Conservation (phyloP, 1,140 invertebrate genomes). For the Matsumurasca onukii region DNA sequence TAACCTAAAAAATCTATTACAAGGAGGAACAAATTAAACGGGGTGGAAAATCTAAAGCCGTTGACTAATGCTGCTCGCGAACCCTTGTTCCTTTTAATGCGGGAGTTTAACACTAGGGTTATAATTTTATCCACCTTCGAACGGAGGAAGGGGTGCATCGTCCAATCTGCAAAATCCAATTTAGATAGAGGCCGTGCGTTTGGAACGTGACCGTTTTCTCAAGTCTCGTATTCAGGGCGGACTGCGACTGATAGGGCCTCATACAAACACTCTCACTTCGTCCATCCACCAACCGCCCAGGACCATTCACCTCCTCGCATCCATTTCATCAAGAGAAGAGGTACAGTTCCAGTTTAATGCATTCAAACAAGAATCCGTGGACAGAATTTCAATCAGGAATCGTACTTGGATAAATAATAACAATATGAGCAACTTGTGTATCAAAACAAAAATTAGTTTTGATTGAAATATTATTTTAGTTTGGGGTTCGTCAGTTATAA, state of each 20-base stretch:
- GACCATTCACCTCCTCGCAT: background rate
- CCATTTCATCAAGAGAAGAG: too few relatives aligned
- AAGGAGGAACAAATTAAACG: conserved; percentile 21
- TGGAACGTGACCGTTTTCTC: conserved; percentile 18
- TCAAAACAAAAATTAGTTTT: too few relatives aligned
- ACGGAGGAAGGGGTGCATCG: conserved; percentile 7
- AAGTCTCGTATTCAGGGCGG: conserved; percentile 14
- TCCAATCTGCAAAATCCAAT: conserved; percentile 27
- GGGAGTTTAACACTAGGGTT: conserved; percentile 12
- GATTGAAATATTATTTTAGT: too few relatives aligned
- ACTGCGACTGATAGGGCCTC: conserved; percentile 19
- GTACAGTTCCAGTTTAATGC: too few relatives aligned
- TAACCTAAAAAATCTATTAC: conserved; percentile 23
- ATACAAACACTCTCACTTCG: too few relatives aligned
- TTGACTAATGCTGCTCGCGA: conserved; percentile 14
- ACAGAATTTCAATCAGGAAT: too few relatives aligned
- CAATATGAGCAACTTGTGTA: too few relatives aligned
- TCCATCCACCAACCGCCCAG: background rate
- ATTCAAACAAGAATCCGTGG: too few relatives aligned
- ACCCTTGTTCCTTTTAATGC: background rate
- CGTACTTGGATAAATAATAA: too few relatives aligned
- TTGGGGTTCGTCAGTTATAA: too few relatives aligned
- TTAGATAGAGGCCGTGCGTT: conserved; percentile 26
- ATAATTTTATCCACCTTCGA: conserved; percentile 26
- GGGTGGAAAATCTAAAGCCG: conserved; percentile 21